Percentiles rank a stretch among this genome's conserved stretches.
Evolutionary conservation across 2,113 vertebrate species (phyloP).

Genomic region (Python bivittatus): DNA sequence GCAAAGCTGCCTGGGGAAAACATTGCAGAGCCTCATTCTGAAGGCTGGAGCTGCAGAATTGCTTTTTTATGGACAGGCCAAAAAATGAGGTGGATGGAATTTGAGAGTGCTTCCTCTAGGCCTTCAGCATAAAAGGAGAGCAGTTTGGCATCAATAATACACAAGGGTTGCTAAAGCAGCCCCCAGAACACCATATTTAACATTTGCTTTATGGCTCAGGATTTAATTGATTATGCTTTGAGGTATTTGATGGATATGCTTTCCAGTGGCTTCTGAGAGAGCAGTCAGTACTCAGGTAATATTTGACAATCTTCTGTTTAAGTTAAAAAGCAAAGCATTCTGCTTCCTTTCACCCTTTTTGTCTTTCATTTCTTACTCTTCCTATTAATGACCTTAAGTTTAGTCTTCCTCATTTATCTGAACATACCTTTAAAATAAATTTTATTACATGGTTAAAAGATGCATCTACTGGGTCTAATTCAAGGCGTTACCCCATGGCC

Average conservation of each 20-base stretch:
- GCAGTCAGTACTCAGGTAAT: neutral
- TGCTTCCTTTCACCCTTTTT: neutral
- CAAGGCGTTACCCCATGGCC: neutral
- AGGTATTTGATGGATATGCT: neutral
- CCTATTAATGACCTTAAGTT: neutral
- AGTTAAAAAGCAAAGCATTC: neutral
- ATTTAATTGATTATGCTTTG: neutral
- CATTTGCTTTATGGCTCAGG: neutral
- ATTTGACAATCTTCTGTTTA: neutral
- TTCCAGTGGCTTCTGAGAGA: neutral
- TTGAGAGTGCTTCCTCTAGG: neutral
- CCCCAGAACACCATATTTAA: neutral
- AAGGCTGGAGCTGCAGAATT: neutral
- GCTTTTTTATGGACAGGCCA: neutral
- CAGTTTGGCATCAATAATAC: neutral
- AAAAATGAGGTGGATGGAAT: neutral
- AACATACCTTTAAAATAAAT: neutral
- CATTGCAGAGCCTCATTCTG: neutral
- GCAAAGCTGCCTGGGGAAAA: neutral
- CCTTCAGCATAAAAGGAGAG: neutral
- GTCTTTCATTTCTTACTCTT: neutral
- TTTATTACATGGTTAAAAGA: conserved; percentile 2
- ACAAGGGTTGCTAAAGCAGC: neutral
- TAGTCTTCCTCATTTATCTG: neutral
- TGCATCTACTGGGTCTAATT: conserved; percentile 16